Conservation (phyloP, 2,888 invertebrate species). For the Amiota communis region DNA sequence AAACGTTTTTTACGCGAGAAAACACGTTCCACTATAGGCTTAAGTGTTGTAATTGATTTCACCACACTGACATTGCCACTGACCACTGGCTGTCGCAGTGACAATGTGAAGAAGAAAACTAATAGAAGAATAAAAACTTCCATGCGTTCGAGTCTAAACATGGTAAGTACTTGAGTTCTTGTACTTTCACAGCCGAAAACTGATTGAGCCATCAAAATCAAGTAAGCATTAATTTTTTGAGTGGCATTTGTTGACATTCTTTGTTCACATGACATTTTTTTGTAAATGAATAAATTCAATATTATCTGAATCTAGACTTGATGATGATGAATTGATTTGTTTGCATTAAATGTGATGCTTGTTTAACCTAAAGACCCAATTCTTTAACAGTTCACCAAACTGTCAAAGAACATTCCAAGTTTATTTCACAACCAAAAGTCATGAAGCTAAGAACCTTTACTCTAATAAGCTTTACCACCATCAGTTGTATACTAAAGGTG, state of each 20-base stretch:
- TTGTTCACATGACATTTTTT: constrained; percentile 3
- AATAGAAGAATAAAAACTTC: too few species aligned
- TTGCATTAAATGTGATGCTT: background rate
- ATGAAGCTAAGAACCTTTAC: too few species aligned
- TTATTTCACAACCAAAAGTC: constrained; percentile 14
- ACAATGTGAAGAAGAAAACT: background rate
- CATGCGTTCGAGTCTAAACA: background rate
- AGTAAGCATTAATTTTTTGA: background rate
- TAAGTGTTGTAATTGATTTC: constrained; percentile 47
- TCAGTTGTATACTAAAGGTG: too few species aligned
- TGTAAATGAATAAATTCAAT: constrained; percentile 12
- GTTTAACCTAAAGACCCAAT: background rate
- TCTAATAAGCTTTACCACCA: too few species aligned
- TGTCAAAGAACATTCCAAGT: background rate
- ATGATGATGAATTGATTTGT: background rate
- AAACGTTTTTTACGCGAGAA: constrained; percentile 67
- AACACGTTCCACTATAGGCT: constrained; percentile 56
- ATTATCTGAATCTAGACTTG: background rate
- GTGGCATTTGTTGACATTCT: background rate
- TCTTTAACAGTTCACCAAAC: background rate
- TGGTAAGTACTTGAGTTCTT: background rate
- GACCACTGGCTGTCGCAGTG: background rate
- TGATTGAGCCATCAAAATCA: constrained; percentile 19
- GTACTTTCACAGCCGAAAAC: background rate
- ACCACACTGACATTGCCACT: background rate